phyloP scores from a whole-genome alignment of 2,888 invertebrate genomes.

The Syrphus vitripennis region DNA sequence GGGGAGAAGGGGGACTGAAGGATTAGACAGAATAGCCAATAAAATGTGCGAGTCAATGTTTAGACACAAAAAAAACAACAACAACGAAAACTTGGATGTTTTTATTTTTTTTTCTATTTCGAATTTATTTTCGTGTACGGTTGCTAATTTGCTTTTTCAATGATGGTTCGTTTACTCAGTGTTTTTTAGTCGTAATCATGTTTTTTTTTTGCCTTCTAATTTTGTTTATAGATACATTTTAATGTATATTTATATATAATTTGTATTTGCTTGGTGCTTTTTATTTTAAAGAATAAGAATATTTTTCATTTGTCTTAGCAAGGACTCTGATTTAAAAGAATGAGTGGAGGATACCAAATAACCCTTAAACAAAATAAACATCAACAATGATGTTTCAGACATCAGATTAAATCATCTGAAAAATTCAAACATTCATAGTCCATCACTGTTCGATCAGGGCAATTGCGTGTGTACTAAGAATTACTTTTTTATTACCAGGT shows the following conservation, averaged over 20 bases:
- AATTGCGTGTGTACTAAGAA: constrained; percentile 53
- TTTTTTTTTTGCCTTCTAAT: constrained; percentile 34
- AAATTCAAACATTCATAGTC: neutral
- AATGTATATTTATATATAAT: constrained; percentile 24
- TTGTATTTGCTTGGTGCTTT: constrained; percentile 21
- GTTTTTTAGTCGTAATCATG: constrained; percentile 21
- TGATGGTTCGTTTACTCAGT: constrained; percentile 41
- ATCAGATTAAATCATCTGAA: neutral
- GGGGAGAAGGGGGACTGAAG: neutral
- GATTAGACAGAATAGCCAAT: constrained; percentile 31
- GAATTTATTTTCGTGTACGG: constrained; percentile 66
- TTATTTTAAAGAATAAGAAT: too few relatives aligned
- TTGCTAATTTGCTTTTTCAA: constrained; percentile 53
- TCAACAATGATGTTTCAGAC: too few relatives aligned
- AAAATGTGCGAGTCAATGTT: constrained; percentile 69
- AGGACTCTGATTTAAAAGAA: too few relatives aligned
- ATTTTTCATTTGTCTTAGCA: too few relatives aligned
- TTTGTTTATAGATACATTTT: constrained; percentile 33
- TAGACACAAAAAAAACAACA: constrained; percentile 43
- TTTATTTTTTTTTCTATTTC: constrained; percentile 38
- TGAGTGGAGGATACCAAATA: too few relatives aligned
- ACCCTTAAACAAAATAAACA: too few relatives aligned
- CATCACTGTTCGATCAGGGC: constrained; percentile 1
- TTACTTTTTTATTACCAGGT: constrained; percentile 61
- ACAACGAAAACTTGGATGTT: constrained; percentile 21